Evolutionary conservation across 1,140 invertebrate species (phyloP), one percentile per base, ranked within the genome.

Genomic region (Heterodera schachtii): DNA sequence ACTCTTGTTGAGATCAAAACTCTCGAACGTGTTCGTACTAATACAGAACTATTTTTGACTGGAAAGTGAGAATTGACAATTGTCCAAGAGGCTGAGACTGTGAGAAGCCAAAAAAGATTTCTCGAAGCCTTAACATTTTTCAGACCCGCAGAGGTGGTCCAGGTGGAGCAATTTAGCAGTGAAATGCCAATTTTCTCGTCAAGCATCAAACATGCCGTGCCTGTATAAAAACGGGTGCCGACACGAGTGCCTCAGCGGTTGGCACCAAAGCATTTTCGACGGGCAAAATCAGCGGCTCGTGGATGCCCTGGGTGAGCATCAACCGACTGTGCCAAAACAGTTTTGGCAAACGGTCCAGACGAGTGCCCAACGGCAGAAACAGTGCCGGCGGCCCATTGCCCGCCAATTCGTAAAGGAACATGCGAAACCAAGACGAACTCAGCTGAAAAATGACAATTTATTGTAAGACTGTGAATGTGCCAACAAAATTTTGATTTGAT

Each of bases 381-480:
- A 98, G 90, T 43, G 95, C 95, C 19, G 95, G 94, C 47, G 95
- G 95, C 1, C 96, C 96, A 91, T 93, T 94, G n/a, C 93, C 93
- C 47, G 94, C 94, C 71, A 94, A 91, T 89, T 94, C 93, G 91
- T 97, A 97, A 5, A 96, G 91, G 91, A 94, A 97, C 60, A 98
- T 91, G 88, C 96, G 95, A 91, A 96, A 96, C 96, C 96, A 98
- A 41, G 95, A 93, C 73, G 93, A 94, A 91, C 93, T 94, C 16
- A 92, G 90, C 91, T 92, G 86, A 19, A 87, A 49, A 49, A 49
- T 49, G 47, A 49, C n/a, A n/a, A n/a, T n/a, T n/a, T n/a, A n/a
- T n/a, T n/a, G n/a, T n/a, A n/a, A n/a, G n/a, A n/a, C n/a, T n/a
- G n/a, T n/a, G n/a, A n/a, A n/a, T n/a, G n/a, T 49, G 47, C 4